Conservation (phyloP, 2,797 vertebrate genomes). For the Holocentrus rufus region DNA sequence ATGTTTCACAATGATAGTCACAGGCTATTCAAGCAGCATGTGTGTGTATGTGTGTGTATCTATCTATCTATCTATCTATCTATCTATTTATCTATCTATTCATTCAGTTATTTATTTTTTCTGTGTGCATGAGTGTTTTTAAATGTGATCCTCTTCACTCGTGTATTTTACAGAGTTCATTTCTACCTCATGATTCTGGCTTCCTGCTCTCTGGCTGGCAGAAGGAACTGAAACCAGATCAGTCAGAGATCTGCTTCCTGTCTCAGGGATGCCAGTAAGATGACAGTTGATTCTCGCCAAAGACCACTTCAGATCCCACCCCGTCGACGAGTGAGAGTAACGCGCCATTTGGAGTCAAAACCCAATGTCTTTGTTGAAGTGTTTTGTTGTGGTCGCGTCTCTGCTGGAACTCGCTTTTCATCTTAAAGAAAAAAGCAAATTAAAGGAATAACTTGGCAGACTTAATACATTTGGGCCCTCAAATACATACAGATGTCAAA, state of each 20-base stretch:
- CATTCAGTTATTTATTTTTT: too few species aligned
- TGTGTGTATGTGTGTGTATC: too few species aligned
- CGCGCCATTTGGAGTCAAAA: constrained; percentile 1
- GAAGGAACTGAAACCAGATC: constrained; percentile 59
- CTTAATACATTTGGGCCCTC: too few species aligned
- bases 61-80: too few species aligned
- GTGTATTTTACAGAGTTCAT: constrained; percentile 15
- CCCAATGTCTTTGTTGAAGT: constrained; percentile 3
- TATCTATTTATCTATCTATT: too few species aligned
- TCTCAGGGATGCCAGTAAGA: constrained; percentile 34
- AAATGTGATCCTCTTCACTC: constrained; percentile 9
- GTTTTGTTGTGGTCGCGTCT: constrained; percentile 3
- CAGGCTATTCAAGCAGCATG: not conserved
- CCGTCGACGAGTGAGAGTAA: not conserved
- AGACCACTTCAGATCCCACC: constrained; percentile 10
- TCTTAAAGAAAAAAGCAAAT: constrained; percentile 23
- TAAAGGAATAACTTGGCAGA: not conserved
- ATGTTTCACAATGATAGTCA: constrained; percentile 29
- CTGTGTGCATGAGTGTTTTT: constrained; percentile 20
- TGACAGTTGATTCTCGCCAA: constrained; percentile 47
- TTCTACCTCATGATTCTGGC: constrained; percentile 55
- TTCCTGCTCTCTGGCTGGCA: constrained; percentile 66
- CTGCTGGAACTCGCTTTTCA: constrained; percentile 29
- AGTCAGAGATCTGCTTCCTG: constrained; percentile 66
- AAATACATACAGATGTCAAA: too few species aligned